Evolutionary conservation across 2,797 vertebrate species (phyloP), one percentile per base, ranked within the genome.

Genomic region (Oryzias dopingdopingensis): DNA sequence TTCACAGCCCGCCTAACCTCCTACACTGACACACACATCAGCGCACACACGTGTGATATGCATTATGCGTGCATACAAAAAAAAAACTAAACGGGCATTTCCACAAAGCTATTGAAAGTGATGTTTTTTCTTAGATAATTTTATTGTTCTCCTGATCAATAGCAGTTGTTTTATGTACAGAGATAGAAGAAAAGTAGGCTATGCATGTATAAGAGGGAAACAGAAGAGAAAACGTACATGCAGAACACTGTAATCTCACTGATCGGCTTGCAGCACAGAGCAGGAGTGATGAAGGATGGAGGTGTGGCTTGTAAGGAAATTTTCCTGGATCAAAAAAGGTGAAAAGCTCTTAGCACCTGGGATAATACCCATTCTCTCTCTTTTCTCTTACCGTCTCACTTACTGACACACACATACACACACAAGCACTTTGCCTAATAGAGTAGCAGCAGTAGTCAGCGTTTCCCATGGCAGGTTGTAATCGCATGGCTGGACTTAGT

Each of bases 401-500:
- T 42, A 45, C 42, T 47, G 45, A 57, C 57, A 59, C 61, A 72
- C 69, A 76, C 65, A 81, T 40, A 80, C 70, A 78, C 79, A 72
- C 80, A 81, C 77, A 77, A 86, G 87, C 88, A 90, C 90, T 91
- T 90, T 90, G 84, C 86, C 83, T 91, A 91, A 90, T 89, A 90
- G 85, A 91, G 87, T 88, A 89, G 86, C 82, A 86, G 84, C 77
- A 86, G 78, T 82, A 87, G 90, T 91, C 90, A 91, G 90, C 91
- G 81, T 88, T 91, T 90, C 86, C 78, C 67, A 81, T 86, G 85
- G 85, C 83, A 86, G 83, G 71, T 80, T 81, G 85, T 88, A 88
- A 90, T 85, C 81, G 86, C 85, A 85, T 87, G 86, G 86, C 79
- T 90, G 80, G 84, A 87, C 75, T 84, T 83, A 78, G 82, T 90